Conservation (phyloP, 2,797 vertebrate species). For the Clarias pachynema region DNA sequence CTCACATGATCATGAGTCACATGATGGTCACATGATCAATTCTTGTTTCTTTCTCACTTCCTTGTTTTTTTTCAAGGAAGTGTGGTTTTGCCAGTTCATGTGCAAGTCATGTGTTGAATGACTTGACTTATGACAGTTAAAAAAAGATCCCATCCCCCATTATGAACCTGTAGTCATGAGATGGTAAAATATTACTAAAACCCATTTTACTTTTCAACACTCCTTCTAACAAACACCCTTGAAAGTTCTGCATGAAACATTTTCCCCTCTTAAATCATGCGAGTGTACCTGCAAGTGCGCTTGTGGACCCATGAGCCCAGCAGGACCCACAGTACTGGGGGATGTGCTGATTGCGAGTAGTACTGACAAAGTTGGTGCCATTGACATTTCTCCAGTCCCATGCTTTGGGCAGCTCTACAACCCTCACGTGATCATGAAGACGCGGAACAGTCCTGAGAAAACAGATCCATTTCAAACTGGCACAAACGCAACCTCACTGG, state of each 20-base stretch:
- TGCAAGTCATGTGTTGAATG: constrained; percentile 37
- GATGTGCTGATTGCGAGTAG: constrained; percentile 96
- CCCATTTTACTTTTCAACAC: neutral
- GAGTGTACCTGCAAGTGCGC: constrained; percentile 86
- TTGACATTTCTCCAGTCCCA: constrained; percentile 94
- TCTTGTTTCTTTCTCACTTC: neutral
- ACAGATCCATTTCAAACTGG: neutral
- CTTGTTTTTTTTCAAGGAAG: neutral
- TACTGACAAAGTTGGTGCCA: constrained; percentile 85
- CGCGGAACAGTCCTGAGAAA: constrained; percentile 76
- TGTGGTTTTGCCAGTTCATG: neutral
- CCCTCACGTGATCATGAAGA: constrained; percentile 83
- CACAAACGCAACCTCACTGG: neutral
- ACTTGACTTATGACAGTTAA: neutral
- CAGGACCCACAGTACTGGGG: constrained; percentile 98
- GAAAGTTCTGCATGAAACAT: neutral
- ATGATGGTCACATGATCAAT: neutral
- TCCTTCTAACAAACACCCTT: neutral
- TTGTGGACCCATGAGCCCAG: constrained; percentile 96
- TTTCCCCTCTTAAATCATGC: neutral
- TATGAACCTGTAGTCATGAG: neutral
- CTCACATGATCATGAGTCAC: no score
- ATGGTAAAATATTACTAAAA: neutral
- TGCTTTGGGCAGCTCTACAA: constrained; percentile 73
- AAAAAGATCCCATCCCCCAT: neutral